Evolutionary conservation across 2,888 invertebrate genomes (phyloP), one percentile per base, ranked within the genome.

Genomic region (Oligia latruncula): DNA sequence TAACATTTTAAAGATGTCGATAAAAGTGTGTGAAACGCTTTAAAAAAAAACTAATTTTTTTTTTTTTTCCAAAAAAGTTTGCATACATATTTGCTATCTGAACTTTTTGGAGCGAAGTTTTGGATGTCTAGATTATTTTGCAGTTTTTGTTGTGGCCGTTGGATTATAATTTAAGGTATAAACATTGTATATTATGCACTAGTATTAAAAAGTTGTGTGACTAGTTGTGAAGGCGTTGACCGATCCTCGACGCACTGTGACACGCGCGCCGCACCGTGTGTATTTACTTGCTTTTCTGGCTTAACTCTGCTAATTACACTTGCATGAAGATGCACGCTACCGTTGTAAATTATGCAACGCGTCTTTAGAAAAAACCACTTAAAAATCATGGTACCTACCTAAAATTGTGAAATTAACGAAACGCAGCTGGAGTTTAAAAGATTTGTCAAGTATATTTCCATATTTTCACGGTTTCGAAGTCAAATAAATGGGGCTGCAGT

Each of bases 151-250:
- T 70, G 58, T 70, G 71, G 67, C 74, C 15, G 67, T 80, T 81
- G 71, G 73, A 66, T 77, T 43, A 52, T 74, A 77, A n/a, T 82
- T 13, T 64, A 82, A 89, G 89, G 89, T 89, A 84, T 40, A 40
- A 62, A 29, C 29, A 80, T 80, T 66, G 78, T 87, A 74, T 65
- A 40, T 11, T 58, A 43, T 43, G 64, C 64, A 49, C 4, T 49
- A 73, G 20, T 64, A 4, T 81, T 82, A 52, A 80, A 84, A 91
- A 91, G 88, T 89, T 86, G 92, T 89, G 78, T 87, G 90, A 91
- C 93, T 79, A 87, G 88, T 91, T 90, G 71, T 74, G 80, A 82
- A 93, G 93, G 92, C 93, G 92, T 93, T 93, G 93, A 93, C 93
- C 93, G 92, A 83, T 86, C 88, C 87, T 74, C 86, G 65, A 84